These are phyloP conservation scores for Hyperopisus bebe DNA, from an alignment of 2,113 vertebrate species.

Conservation along the genomic window DNA sequence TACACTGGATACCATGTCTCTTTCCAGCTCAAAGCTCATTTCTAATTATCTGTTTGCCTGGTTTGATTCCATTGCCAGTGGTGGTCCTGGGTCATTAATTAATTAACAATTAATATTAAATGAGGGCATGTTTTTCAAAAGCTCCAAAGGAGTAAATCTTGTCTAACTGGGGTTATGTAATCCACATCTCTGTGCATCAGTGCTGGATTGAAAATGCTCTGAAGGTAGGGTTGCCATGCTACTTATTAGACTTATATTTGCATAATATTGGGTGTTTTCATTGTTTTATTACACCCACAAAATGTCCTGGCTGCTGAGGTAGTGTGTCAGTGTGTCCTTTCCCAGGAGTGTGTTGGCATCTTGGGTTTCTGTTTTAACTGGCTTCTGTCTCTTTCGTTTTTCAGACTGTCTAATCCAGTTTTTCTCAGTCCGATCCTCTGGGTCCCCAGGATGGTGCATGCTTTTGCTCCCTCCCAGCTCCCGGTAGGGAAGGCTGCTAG, in stretches of 20 bases:
- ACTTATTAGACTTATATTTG: neutral
- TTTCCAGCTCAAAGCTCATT: neutral
- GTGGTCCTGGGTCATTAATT: neutral
- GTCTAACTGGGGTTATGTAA: neutral
- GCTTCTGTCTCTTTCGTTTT: neutral
- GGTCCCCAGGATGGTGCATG: neutral
- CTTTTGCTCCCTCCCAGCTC: neutral
- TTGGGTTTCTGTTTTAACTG: neutral
- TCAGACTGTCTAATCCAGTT: neutral
- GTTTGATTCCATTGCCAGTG: neutral
- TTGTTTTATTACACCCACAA: neutral
- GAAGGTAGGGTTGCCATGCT: neutral
- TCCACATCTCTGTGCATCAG: neutral
- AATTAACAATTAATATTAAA: neutral
- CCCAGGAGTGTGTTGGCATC: neutral
- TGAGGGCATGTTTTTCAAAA: neutral
- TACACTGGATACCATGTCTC: neutral
- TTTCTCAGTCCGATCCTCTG: neutral
- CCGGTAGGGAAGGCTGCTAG: neutral
- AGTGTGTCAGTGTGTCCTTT: neutral
- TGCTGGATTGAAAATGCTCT: neutral
- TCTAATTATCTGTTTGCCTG: neutral
- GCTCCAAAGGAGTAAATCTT: neutral
- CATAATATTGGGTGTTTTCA: neutral
- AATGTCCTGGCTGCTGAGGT: neutral